Evolutionary conservation across 2,888 invertebrate species (phyloP), one percentile per base, ranked within the genome.

Genomic region (Temnothorax rugatulus): DNA sequence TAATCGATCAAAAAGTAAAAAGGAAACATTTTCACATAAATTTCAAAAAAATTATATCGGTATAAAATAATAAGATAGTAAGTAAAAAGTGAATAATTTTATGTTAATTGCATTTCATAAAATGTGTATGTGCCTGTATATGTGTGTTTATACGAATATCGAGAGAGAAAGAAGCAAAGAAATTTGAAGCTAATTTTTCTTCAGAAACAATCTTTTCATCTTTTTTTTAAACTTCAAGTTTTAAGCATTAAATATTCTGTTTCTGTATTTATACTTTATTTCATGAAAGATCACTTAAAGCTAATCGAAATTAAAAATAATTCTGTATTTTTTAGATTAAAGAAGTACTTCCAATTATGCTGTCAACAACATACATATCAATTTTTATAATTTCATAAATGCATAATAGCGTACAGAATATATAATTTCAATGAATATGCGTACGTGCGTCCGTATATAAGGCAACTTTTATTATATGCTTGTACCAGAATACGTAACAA

Each of bases 1-100:
- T 21, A 29, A 44, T n/a, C 29, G 11, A 68, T 77, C 9, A 13
- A 57, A 13, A 57, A 29, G n/a, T 25, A 13, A 76, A 76, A 57
- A 25, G 21, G 4, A 41, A 68, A 68, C 29, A 44, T 57, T 68
- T 57, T 44, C 13, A 34, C 13, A 44, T 41, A 11, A 57, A 57
- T 44, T 57, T 77, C 2, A 5, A 25, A 44, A 66, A 77, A 34
- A 44, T 44, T 59, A n/a, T 18, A 59, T 29, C n/a, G 9, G 8
- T 29, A 8, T n/a, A 25, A 41, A 76, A 66, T 21, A n/a, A 76
- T 41, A 11, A 52, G 38, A 29, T n/a, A 38, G 8, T 57, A 50
- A 34, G 11, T 34, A 11, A 21, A 21, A 34, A 54, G 13, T 38
- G 2, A 52, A 52, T 64, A 76, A 61, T 63, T 38, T 64, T 4